Evolutionary conservation across 2,888 invertebrate genomes (phyloP).

Genomic region (Napeogenes sylphis): DNA sequence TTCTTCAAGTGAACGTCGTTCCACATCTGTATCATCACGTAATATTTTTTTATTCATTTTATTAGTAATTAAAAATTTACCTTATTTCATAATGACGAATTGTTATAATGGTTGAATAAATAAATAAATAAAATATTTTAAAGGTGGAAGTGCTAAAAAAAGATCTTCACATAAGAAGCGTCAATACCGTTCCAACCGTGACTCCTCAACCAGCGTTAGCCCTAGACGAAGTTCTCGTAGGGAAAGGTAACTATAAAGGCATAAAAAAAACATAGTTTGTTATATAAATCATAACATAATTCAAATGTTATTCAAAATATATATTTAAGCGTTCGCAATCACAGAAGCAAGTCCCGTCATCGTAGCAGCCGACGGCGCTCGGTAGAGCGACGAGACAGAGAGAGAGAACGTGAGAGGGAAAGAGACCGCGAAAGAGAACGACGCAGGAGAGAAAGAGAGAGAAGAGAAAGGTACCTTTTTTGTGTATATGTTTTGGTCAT

Average conservation of each 20-base stretch:
- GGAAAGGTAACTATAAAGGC: slow-evolving; percentile 60
- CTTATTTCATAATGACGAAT: too few species aligned
- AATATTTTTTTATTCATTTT: slow-evolving; percentile 31
- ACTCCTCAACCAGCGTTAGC: slow-evolving; percentile 82
- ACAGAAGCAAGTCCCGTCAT: slow-evolving; percentile 65
- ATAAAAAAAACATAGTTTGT: too few species aligned
- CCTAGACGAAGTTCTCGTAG: slow-evolving; percentile 74
- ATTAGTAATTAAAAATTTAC: not conserved
- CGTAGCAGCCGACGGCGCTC: slow-evolving; percentile 69
- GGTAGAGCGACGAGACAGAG: slow-evolving; percentile 63
- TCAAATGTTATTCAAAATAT: too few species aligned
- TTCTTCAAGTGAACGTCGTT: slow-evolving; percentile 62
- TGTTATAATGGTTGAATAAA: not conserved
- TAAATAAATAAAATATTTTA: slow-evolving; percentile 8
- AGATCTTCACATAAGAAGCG: slow-evolving; percentile 90
- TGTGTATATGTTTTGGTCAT: slow-evolving; percentile 3
- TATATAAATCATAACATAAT: too few species aligned
- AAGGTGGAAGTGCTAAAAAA: slow-evolving; percentile 81
- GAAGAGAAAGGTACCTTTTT: slow-evolving; percentile 55
- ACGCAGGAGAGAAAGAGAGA: slow-evolving; percentile 45
- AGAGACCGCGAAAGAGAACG: slow-evolving; percentile 47
- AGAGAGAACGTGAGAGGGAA: slow-evolving; percentile 54
- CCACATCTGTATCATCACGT: slow-evolving; percentile 70
- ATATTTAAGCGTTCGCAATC: not conserved
- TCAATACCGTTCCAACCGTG: slow-evolving; percentile 91